Evolutionary conservation across 2,113 vertebrate genomes (phyloP).

Genomic region (Oncorhynchus nerka): DNA sequence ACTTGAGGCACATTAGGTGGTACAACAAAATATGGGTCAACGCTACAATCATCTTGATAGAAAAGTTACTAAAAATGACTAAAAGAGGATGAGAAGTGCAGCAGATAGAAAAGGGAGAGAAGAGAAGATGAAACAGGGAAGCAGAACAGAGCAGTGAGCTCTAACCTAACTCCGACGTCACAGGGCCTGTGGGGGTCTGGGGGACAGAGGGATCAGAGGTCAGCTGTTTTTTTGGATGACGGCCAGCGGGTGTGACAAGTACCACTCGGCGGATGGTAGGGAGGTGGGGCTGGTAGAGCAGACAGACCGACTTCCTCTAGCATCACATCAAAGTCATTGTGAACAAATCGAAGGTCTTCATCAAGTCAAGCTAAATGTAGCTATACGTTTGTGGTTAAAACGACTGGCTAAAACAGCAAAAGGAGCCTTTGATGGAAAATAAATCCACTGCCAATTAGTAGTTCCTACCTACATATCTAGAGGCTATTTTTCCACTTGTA

Average conservation of each 20-base stretch:
- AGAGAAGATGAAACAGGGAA: not conserved
- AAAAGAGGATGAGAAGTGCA: too few relatives aligned
- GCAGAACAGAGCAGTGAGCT: not conserved
- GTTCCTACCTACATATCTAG: too few relatives aligned
- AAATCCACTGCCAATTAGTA: too few relatives aligned
- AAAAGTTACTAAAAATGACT: not conserved
- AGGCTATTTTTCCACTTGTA: too few relatives aligned
- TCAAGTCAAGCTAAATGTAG: too few relatives aligned
- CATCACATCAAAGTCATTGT: too few relatives aligned
- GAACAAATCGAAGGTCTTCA: too few relatives aligned
- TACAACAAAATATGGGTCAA: slow-evolving; percentile 5
- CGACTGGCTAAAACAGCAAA: too few relatives aligned
- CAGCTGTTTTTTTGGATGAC: slow-evolving; percentile 67
- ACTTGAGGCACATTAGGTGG: too few relatives aligned
- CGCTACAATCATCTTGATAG: not conserved
- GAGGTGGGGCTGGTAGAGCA: not conserved
- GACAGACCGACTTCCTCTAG: not conserved
- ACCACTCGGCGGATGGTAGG: slow-evolving; percentile 26
- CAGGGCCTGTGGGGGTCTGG: slow-evolving; percentile 13
- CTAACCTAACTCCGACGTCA: not conserved
- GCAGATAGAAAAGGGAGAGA: not conserved
- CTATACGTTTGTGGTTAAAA: too few relatives aligned
- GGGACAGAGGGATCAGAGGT: slow-evolving; percentile 47
- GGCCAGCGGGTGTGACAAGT: slow-evolving; percentile 33
- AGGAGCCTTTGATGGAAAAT: too few relatives aligned